phyloP scores from a whole-genome alignment of 2,797 vertebrate genomes.

The Paedocypris micromegethes region DNA sequence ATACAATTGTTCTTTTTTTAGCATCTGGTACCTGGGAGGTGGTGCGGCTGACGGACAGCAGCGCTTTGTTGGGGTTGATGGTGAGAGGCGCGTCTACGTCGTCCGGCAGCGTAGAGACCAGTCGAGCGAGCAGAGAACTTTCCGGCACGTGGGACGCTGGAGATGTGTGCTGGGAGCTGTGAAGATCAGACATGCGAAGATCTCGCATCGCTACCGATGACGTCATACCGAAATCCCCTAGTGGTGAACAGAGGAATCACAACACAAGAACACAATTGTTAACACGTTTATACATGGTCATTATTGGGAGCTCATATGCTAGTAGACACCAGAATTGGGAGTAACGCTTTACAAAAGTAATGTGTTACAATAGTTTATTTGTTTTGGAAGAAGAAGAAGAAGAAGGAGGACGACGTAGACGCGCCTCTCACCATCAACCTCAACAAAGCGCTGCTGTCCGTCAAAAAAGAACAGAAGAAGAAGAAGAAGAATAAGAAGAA shows the following conservation, averaged over 20 bases:
- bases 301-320: too few relatives aligned
- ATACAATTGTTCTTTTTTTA: background rate
- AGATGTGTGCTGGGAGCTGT: slow-evolving; percentile 31
- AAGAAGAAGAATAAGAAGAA: too few relatives aligned
- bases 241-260: background rate
- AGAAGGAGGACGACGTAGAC: slow-evolving; percentile 8
- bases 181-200: slow-evolving; percentile 55
- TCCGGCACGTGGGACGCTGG: slow-evolving; percentile 57
- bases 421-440: slow-evolving; percentile 58
- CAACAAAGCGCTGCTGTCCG: slow-evolving; percentile 75
- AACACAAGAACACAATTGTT: too few relatives aligned
- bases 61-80: slow-evolving; percentile 73
- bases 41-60: slow-evolving; percentile 72
- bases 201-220: slow-evolving; percentile 71
- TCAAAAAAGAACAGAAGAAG: too few relatives aligned
- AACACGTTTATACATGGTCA: too few relatives aligned
- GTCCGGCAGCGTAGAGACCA: slow-evolving; percentile 54
- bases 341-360: too few relatives aligned
- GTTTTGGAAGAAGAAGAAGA: too few relatives aligned
- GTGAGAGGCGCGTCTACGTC: slow-evolving; percentile 28
- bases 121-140: slow-evolving; percentile 60
- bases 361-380: too few relatives aligned
- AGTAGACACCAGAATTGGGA: too few relatives aligned
- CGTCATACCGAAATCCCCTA: slow-evolving; percentile 61
- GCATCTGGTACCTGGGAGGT: slow-evolving; percentile 74